Percentiles rank a stretch among this genome's conserved stretches.
phyloP scores from a whole-genome alignment of 2,113 vertebrate species.

The Madoqua kirkii region DNA sequence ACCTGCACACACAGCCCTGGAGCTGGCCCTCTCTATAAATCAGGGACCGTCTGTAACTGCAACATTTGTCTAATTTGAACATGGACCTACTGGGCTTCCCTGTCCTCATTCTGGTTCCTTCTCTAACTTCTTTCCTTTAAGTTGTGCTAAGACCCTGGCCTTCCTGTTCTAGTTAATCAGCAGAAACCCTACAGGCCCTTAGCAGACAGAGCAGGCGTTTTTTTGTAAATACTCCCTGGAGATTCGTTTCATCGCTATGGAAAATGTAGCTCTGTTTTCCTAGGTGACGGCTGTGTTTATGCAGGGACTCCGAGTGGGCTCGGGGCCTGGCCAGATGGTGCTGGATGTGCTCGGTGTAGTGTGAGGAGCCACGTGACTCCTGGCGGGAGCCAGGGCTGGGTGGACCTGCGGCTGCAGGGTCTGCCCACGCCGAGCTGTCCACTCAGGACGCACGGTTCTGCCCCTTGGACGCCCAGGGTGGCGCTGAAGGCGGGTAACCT shows the following conservation, averaged over 20 bases:
- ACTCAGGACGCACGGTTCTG: not conserved
- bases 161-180: not conserved
- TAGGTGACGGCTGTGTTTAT: constrained; percentile 25
- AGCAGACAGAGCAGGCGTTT: not conserved
- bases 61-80: not conserved
- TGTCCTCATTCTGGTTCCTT: not conserved
- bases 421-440: not conserved
- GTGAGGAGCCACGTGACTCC: not conserved
- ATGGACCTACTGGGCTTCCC: not conserved
- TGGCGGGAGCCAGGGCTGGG: not conserved
- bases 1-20: not conserved
- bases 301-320: not conserved
- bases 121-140: not conserved
- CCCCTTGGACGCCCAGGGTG: not conserved
- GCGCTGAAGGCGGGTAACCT: fast-evolving
- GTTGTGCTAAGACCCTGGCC: not conserved
- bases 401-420: not conserved
- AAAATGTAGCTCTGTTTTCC: constrained; percentile 14
- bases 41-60: not conserved
- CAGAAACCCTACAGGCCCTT: not conserved
- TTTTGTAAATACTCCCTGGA: not conserved
- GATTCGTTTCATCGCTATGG: not conserved
- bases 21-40: not conserved
- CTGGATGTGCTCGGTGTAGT: constrained; percentile 15
- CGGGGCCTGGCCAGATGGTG: constrained; percentile 65